These are phyloP conservation scores for Notolepis coatsorum DNA, from an alignment of 2,797 vertebrate genomes.

Conservation along the genomic window DNA sequence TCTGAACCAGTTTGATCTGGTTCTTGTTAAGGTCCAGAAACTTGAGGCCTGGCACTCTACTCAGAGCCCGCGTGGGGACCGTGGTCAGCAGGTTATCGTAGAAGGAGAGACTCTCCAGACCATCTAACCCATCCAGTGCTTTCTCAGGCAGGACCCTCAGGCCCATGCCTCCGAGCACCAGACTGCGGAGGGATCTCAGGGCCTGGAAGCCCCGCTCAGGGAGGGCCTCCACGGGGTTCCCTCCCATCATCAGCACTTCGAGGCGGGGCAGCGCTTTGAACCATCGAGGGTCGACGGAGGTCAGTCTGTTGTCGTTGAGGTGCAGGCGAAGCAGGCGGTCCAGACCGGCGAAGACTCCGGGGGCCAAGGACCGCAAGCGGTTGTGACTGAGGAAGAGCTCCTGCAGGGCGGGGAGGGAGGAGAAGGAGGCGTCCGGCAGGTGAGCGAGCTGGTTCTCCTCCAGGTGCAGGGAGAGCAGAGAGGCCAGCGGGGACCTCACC, in stretches of 20 bases:
- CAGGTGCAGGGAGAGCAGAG: slow-evolving; percentile 92
- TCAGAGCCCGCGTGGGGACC: slow-evolving; percentile 90
- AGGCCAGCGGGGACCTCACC: slow-evolving; percentile 81
- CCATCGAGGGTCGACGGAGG: slow-evolving; percentile 89
- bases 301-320: slow-evolving; percentile 94
- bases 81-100: slow-evolving; percentile 91
- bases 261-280: slow-evolving; percentile 89
- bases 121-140: slow-evolving; percentile 89
- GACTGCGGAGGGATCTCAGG: slow-evolving; percentile 89
- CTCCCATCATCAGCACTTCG: slow-evolving; percentile 97
- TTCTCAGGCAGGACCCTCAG: slow-evolving; percentile 88
- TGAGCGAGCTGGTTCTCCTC: slow-evolving; percentile 93
- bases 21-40: slow-evolving; percentile 99
- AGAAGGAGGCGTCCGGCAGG: slow-evolving; percentile 89
- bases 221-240: slow-evolving; percentile 92
- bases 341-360: slow-evolving; percentile 89
- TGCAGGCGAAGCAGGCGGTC: slow-evolving; percentile 90
- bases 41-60: slow-evolving; percentile 90
- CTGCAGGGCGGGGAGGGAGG: slow-evolving; percentile 88
- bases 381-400: slow-evolving; percentile 98
- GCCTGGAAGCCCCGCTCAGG: slow-evolving; percentile 91
- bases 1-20: slow-evolving; percentile 88
- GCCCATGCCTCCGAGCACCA: slow-evolving; percentile 94
- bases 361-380: slow-evolving; percentile 87
- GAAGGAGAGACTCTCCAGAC: slow-evolving; percentile 95